A percentile compares a stretch with the other conserved stretches of the same genome.
Conservation (phyloP, 2,113 vertebrate genomes). For the Leptocoma aspasia region DNA sequence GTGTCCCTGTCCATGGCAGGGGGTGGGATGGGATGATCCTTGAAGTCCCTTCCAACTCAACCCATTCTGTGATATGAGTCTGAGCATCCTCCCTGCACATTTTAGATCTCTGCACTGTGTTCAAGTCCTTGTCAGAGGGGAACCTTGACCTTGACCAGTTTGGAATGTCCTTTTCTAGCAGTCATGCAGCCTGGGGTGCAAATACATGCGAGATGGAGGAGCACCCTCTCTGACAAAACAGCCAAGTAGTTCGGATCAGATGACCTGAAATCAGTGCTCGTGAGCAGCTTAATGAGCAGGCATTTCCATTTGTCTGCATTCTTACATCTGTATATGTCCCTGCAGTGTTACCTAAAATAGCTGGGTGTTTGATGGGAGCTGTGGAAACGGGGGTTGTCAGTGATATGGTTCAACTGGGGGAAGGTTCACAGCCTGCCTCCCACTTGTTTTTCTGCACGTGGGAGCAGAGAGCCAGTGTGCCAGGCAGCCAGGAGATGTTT, state of each 20-base stretch:
- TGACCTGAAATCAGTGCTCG: not conserved
- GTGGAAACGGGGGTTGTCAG: not conserved
- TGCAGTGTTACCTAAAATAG: not conserved
- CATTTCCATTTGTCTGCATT: not conserved
- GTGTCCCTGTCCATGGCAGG: not conserved
- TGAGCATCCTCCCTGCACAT: not conserved
- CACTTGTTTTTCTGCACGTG: rapidly evolving
- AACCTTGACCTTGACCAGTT: not conserved
- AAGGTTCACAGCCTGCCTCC: not conserved
- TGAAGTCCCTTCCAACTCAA: not conserved
- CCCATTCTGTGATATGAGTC: not conserved
- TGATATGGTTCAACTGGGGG: not conserved
- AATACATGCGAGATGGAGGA: rapidly evolving
- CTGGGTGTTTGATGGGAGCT: not conserved
- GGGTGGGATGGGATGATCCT: rapidly evolving
- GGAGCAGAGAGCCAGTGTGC: not conserved
- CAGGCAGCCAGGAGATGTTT: not conserved
- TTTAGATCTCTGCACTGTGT: not conserved
- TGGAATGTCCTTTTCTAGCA: not conserved
- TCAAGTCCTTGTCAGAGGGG: not conserved
- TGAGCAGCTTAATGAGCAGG: not conserved
- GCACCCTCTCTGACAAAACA: not conserved
- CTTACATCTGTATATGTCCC: not conserved
- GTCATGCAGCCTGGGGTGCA: not conserved
- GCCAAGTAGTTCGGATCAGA: rapidly evolving